These are phyloP conservation scores for Eilema sororculum DNA, from an alignment of 2,888 invertebrate species.

Conservation along the genomic window DNA sequence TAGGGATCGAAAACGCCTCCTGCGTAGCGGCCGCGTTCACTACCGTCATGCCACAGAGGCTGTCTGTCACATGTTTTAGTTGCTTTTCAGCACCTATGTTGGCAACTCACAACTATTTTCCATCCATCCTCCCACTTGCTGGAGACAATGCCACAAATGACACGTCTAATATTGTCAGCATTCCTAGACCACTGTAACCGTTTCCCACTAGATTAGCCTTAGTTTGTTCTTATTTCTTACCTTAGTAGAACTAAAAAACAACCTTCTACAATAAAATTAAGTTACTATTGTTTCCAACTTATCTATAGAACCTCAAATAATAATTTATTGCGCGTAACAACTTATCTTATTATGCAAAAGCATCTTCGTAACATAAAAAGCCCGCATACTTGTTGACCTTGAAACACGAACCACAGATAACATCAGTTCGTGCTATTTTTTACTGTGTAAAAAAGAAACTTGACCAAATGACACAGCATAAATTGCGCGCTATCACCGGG, in stretches of 20 bases:
- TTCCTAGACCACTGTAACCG: too few relatives aligned
- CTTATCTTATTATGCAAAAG: neutral
- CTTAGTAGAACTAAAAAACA: neutral
- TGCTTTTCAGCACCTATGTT: too few relatives aligned
- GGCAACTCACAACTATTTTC: too few relatives aligned
- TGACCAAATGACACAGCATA: conserved; percentile 17
- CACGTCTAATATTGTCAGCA: too few relatives aligned
- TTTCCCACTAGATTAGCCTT: neutral
- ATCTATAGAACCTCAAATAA: neutral
- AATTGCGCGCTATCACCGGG: conserved; percentile 23
- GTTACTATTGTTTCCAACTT: neutral
- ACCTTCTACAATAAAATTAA: neutral
- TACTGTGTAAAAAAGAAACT: conserved; percentile 15
- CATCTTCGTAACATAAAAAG: conserved; percentile 10
- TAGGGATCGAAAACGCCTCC: too few relatives aligned
- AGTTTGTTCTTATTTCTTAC: neutral
- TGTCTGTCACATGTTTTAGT: too few relatives aligned
- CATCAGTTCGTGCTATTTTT: conserved; percentile 15
- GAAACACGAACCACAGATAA: conserved; percentile 15
- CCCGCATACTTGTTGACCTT: conserved; percentile 15
- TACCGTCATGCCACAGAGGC: too few relatives aligned
- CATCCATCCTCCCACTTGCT: too few relatives aligned
- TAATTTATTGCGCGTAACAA: conserved; percentile 1
- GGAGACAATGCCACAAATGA: too few relatives aligned
- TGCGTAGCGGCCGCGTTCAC: too few relatives aligned